phyloP scores from a whole-genome alignment of 2,797 vertebrate species.

The Peromyscus aztecus region DNA sequence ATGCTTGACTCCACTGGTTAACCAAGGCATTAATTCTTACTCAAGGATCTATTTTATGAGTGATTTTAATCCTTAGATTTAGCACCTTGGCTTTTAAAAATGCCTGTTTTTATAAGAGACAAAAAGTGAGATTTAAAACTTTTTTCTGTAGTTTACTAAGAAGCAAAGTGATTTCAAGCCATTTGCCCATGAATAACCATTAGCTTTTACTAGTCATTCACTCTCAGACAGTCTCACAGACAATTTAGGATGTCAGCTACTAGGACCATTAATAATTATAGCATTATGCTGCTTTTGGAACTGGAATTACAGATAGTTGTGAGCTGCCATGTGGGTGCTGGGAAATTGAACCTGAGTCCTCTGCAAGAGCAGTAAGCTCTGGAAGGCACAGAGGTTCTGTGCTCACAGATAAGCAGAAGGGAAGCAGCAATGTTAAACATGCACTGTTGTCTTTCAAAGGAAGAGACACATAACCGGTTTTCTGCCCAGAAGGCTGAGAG shows the following conservation, averaged over 20 bases:
- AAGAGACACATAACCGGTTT: neutral
- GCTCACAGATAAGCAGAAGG: neutral
- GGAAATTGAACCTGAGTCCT: neutral
- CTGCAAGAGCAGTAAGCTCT: neutral
- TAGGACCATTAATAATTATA: neutral
- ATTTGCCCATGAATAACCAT: neutral
- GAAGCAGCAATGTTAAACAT: neutral
- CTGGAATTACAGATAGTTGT: neutral
- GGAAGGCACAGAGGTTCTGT: neutral
- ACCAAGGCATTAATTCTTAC: constrained; percentile 82
- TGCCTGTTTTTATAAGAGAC: constrained; percentile 70
- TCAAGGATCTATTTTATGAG: constrained; percentile 85
- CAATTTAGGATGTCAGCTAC: neutral
- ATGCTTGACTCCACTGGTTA: neutral
- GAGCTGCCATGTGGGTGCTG: neutral
- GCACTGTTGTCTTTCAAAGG: neutral
- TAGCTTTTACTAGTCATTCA: neutral
- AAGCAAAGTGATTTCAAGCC: neutral
- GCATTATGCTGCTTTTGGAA: neutral
- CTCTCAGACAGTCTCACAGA: neutral
- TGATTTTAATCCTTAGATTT: constrained; percentile 81
- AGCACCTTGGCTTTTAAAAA: constrained; percentile 87
- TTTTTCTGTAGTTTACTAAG: neutral
- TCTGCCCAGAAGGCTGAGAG: neutral
- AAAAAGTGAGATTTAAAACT: constrained; percentile 70